Percentiles rank a stretch among this genome's conserved stretches.
These are phyloP conservation scores for Tethya wilhelma DNA, from an alignment of 37 sponge, comb jelly and placozoan genomes.

Conservation along the genomic window DNA sequence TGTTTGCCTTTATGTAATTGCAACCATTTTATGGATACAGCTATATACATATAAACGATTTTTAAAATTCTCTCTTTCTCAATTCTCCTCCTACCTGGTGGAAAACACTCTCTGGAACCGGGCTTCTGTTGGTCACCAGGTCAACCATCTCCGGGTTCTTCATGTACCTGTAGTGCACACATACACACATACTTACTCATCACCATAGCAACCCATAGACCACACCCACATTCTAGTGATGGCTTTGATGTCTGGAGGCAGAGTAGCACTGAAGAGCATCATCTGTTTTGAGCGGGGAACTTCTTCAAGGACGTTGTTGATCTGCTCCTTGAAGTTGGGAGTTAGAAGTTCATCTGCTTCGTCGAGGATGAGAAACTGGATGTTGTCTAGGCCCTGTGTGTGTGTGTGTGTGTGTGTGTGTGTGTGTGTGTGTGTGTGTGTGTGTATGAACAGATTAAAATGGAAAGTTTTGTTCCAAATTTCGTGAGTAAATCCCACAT, in stretches of 20 bases:
- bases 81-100: conserved; percentile 26
- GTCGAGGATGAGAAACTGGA: conserved; percentile 54
- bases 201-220: background rate
- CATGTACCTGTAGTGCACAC: conserved; percentile 31
- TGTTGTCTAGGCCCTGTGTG: background rate
- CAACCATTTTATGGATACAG: background rate
- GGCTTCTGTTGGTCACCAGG: conserved; percentile 11
- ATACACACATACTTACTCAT: background rate
- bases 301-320: conserved; percentile 36
- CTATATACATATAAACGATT: background rate
- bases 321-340: conserved; percentile 58
- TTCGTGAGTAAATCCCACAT: no score
- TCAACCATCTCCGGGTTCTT: conserved; percentile 37
- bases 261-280: conserved; percentile 66
- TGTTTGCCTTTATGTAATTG: no score
- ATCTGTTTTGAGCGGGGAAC: conserved; percentile 43
- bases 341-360: conserved; percentile 69
- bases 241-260: conserved; percentile 25
- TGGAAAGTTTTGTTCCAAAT: no score
- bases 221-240: conserved; percentile 18
- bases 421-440: no score
- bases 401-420: background rate
- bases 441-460: no score
- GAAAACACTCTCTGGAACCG: conserved; percentile 15
- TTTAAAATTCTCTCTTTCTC: no score